Evolutionary conservation across 2,113 vertebrate genomes (phyloP).

Genomic region (Abramis brama): DNA sequence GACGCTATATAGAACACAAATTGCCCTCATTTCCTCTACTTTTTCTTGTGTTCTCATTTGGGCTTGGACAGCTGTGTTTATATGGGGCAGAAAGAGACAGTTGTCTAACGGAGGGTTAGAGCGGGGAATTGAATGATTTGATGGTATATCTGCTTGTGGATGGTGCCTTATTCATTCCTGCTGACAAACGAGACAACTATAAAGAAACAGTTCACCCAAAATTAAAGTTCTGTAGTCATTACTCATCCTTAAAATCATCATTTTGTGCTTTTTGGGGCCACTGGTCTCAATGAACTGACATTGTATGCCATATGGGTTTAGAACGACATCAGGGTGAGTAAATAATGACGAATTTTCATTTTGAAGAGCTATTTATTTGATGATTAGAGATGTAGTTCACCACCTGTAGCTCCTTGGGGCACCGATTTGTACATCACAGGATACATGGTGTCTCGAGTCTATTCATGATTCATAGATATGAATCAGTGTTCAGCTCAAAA

Average conservation of each 20-base stretch:
- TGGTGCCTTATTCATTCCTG: neutral
- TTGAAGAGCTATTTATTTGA: neutral
- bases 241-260: neutral
- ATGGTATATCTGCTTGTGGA: neutral
- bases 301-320: neutral
- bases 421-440: neutral
- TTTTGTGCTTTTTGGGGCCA: neutral
- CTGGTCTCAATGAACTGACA: neutral
- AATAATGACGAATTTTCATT: neutral
- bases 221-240: neutral
- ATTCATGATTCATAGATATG: slow-evolving; percentile 36
- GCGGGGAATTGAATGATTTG: slow-evolving; percentile 10
- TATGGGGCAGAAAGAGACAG: slow-evolving; percentile 7
- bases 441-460: neutral
- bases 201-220: neutral
- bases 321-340: neutral
- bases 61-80: slow-evolving; percentile 38
- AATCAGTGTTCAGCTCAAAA: neutral
- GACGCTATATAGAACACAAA: slow-evolving; percentile 12
- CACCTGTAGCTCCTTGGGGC: neutral
- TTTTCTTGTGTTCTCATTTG: slow-evolving; percentile 5
- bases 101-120: neutral
- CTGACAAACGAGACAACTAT: neutral
- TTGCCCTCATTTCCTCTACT: slow-evolving; percentile 2
- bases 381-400: neutral